Conservation (phyloP, 2,797 vertebrate genomes). For the Notamacropus eugenii region DNA sequence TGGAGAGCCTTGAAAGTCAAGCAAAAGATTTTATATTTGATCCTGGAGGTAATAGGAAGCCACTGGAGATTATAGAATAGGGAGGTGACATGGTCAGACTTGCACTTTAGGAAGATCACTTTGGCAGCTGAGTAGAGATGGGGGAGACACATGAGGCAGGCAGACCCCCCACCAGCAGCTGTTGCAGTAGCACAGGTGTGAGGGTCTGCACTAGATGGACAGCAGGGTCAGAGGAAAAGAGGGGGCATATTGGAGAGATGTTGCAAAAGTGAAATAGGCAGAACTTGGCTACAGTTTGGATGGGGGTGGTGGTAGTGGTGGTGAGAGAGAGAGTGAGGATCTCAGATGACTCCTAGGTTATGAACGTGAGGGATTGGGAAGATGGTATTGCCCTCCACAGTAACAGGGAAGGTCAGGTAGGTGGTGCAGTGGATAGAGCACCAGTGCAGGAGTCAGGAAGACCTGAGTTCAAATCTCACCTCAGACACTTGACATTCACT, state of each 20-base stretch:
- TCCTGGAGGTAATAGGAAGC: background rate
- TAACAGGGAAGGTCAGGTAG: background rate
- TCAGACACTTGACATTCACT: no score
- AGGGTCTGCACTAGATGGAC: background rate
- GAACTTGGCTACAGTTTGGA: background rate
- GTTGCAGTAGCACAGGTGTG: background rate
- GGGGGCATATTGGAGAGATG: background rate
- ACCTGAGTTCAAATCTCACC: no score
- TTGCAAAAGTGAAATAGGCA: background rate
- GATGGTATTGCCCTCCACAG: background rate
- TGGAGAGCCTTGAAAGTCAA: background rate
- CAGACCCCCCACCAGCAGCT: background rate
- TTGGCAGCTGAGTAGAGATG: background rate
- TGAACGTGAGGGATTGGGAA: background rate
- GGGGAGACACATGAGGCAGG: background rate
- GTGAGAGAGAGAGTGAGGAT: background rate
- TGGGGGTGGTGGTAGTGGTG: no score
- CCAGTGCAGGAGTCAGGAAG: no score
- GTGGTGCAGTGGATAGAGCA: no score
- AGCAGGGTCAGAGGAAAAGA: background rate
- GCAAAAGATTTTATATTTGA: background rate
- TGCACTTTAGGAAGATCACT: background rate
- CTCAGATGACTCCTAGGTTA: background rate
- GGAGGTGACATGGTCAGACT: background rate
- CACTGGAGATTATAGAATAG: background rate